Conservation (phyloP, 2,113 vertebrate species). For the Atrichornis clamosus region DNA sequence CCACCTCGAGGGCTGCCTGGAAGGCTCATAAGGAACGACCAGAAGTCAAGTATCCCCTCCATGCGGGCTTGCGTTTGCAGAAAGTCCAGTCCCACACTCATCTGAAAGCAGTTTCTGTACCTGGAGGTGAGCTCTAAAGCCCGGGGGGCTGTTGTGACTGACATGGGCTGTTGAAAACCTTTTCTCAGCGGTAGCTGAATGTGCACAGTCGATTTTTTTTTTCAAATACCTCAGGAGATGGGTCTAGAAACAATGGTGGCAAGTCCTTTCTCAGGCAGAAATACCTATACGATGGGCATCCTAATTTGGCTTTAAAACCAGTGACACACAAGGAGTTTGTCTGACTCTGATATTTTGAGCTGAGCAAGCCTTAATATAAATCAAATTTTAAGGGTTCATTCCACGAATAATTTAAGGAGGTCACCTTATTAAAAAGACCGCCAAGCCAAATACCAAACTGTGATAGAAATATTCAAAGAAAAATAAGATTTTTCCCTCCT, state of each 20-base stretch:
- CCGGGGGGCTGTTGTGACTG: background rate
- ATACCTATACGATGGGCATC: background rate
- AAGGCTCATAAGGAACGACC: background rate
- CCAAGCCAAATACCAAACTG: background rate
- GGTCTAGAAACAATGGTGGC: background rate
- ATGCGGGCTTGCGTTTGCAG: rapidly evolving
- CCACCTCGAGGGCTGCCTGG: background rate
- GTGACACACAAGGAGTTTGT: background rate
- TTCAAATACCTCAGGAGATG: background rate
- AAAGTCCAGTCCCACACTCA: background rate
- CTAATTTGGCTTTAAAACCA: background rate
- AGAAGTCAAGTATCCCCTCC: background rate
- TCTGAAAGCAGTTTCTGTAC: background rate
- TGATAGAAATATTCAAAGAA: background rate
- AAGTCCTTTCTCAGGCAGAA: background rate
- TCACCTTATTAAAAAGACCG: background rate
- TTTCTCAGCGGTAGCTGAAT: background rate
- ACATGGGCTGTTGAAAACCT: background rate
- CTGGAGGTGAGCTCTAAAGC: background rate
- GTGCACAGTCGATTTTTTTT: too few relatives aligned
- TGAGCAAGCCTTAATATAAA: background rate
- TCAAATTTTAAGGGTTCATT: background rate
- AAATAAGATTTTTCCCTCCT: background rate
- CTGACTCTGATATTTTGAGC: background rate
- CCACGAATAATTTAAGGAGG: background rate